Evolutionary conservation across 2,113 vertebrate species (phyloP).

Genomic region (Proteles cristata): DNA sequence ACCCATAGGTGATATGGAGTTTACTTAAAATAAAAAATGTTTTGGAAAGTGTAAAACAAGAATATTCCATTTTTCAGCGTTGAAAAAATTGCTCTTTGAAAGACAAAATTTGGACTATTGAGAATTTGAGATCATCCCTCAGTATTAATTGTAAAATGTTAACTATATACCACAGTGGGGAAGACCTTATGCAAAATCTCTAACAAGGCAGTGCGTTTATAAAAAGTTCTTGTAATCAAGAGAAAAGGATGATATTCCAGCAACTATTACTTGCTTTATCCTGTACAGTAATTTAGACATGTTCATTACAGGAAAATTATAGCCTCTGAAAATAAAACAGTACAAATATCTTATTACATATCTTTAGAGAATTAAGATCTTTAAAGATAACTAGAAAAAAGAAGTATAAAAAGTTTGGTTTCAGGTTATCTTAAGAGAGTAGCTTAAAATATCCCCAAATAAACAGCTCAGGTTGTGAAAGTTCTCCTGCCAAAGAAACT

Average conservation of each 20-base stretch:
- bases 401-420: neutral
- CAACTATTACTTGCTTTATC: constrained; percentile 19
- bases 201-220: neutral
- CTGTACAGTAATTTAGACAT: neutral
- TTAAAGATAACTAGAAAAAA: constrained; percentile 38
- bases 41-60: no score
- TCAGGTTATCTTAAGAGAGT: neutral
- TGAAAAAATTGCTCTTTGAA: constrained; percentile 40
- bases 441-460: constrained; percentile 37
- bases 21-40: neutral
- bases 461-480: constrained; percentile 31
- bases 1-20: neutral
- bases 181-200: neutral
- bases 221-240: constrained; percentile 23
- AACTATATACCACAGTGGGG: neutral
- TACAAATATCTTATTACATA: neutral
- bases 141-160: constrained; percentile 42
- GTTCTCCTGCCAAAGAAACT: neutral
- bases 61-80: neutral
- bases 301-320: constrained; percentile 13
- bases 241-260: constrained; percentile 34
- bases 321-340: constrained; percentile 49
- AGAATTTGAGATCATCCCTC: neutral
- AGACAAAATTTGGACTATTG: neutral
- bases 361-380: constrained; percentile 29